These are phyloP conservation scores for Agrochola lota DNA, from an alignment of 2,888 invertebrate species.

Conservation along the genomic window DNA sequence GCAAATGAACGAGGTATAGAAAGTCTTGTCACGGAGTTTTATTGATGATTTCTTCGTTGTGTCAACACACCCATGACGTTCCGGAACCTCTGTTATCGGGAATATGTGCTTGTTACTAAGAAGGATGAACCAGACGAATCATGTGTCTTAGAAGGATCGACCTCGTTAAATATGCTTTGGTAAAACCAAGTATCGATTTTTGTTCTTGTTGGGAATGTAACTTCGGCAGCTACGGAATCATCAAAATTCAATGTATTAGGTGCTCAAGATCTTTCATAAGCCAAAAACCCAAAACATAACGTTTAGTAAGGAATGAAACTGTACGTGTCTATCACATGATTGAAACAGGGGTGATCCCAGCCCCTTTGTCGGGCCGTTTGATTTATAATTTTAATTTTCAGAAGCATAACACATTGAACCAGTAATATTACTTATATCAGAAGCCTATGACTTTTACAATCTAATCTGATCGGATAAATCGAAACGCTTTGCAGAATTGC, in stretches of 20 bases:
- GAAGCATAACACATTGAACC: slow-evolving; percentile 13
- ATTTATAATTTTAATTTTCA: slow-evolving; percentile 16
- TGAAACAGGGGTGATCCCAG: slow-evolving; percentile 10
- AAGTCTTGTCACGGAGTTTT: slow-evolving; percentile 57
- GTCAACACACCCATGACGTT: slow-evolving; percentile 55
- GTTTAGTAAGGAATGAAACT: neutral
- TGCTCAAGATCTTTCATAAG: too few relatives aligned
- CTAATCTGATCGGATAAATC: slow-evolving; percentile 45
- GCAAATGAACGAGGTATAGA: slow-evolving; percentile 48
- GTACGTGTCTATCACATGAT: neutral
- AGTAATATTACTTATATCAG: slow-evolving; percentile 24
- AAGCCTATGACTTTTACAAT: slow-evolving; percentile 28
- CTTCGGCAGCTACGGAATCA: slow-evolving; percentile 1
- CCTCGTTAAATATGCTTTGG: neutral
- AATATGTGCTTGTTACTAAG: slow-evolving; percentile 30
- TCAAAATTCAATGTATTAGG: neutral
- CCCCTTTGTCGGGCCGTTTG: slow-evolving; percentile 8
- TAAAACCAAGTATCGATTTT: neutral
- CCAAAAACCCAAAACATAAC: neutral
- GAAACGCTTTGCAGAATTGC: slow-evolving; percentile 49
- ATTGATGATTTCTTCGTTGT: slow-evolving; percentile 58
- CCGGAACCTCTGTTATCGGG: slow-evolving; percentile 32
- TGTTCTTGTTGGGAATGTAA: neutral
- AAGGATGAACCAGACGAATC: slow-evolving; percentile 12
- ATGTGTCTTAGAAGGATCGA: slow-evolving; percentile 2